phyloP scores from a whole-genome alignment of 2,797 vertebrate genomes.

The Aplochiton taeniatus region DNA sequence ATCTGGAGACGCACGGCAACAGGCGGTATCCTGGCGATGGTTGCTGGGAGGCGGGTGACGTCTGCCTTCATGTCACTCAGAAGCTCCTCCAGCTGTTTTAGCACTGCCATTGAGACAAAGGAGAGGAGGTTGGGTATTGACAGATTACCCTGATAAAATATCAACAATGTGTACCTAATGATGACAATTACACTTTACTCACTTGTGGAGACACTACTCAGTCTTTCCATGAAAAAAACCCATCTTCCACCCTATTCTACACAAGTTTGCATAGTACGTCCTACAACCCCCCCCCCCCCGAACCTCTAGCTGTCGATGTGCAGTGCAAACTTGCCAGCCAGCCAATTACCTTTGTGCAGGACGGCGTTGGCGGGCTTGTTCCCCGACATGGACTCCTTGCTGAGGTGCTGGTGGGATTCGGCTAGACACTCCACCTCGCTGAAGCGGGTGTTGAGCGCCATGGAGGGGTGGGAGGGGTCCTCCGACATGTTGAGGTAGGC shows the following conservation, averaged over 20 bases:
- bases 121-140: no score
- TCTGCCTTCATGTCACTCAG: constrained; percentile 99
- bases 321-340: neutral
- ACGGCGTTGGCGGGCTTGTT: constrained; percentile 98
- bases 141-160: no score
- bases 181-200: no score
- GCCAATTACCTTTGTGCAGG: constrained; percentile 91
- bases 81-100: constrained; percentile 97
- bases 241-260: no score
- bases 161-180: no score
- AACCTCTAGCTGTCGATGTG: neutral
- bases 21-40: constrained; percentile 94
- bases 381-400: constrained; percentile 97
- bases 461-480: constrained; percentile 95
- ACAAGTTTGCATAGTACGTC: no score
- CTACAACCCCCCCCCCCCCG: no score
- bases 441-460: constrained; percentile 96
- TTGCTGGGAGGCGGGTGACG: constrained; percentile 94
- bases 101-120: constrained; percentile 72
- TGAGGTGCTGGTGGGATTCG: constrained; percentile 96
- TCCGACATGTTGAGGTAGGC: constrained; percentile 98
- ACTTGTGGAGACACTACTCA: no score
- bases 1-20: constrained; percentile 95
- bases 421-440: constrained; percentile 96
- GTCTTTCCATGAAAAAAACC: no score